phyloP scores from a whole-genome alignment of 1,140 invertebrate species.

The Wasmannia auropunctata region DNA sequence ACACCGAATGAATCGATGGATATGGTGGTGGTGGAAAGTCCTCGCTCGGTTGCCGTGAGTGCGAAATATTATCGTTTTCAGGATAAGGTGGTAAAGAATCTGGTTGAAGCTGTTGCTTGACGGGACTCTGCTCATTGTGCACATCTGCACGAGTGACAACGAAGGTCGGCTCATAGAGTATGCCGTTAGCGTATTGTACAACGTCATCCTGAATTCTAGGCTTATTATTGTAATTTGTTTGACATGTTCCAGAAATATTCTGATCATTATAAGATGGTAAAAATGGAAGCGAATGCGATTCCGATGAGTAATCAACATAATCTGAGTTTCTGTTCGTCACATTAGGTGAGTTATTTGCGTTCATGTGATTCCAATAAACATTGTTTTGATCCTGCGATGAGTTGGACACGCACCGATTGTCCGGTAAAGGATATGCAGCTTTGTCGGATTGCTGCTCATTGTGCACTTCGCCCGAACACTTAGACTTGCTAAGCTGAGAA shows the following conservation, averaged over 20 bases:
- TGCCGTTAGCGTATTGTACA: conserved; percentile 86
- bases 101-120: conserved; percentile 82
- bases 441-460: conserved; percentile 85
- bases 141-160: conserved; percentile 93
- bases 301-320: conserved; percentile 85
- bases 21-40: conserved; percentile 91
- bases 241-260: conserved; percentile 50
- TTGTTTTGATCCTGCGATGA: conserved; percentile 77
- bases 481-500: conserved; percentile 91
- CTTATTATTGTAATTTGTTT: conserved; percentile 76
- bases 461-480: conserved; percentile 87
- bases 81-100: conserved; percentile 81
- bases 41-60: conserved; percentile 83
- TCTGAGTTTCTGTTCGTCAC: conserved; percentile 70
- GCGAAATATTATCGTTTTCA: conserved; percentile 79
- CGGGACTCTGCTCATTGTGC: conserved; percentile 91
- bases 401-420: conserved; percentile 76
- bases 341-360: conserved; percentile 51
- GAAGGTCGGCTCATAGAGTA: conserved; percentile 82
- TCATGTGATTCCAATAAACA: conserved; percentile 80
- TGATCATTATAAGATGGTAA: conserved; percentile 85
- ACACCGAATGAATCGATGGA: conserved; percentile 90
- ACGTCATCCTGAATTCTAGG: conserved; percentile 85
- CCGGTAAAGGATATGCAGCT: conserved; percentile 84
- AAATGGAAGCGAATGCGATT: conserved; percentile 89